These are phyloP conservation scores for Cydia pomonella DNA, from an alignment of 1,140 invertebrate genomes.

Conservation along the genomic window DNA sequence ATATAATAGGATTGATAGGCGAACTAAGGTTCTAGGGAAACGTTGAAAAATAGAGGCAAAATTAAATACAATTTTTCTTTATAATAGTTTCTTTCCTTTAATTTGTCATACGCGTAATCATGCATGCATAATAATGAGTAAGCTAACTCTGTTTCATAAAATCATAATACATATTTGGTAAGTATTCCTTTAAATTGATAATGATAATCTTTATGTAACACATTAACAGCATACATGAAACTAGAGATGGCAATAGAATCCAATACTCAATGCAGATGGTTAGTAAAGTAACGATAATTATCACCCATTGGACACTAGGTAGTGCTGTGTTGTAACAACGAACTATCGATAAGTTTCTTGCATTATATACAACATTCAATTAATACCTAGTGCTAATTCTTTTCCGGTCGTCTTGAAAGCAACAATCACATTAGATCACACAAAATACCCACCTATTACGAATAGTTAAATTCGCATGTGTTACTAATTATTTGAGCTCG, in stretches of 20 bases:
- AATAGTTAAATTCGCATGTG: not conserved
- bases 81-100: no score
- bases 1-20: no score
- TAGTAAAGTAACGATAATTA: not conserved
- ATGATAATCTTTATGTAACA: not conserved
- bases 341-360: not conserved
- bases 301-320: not conserved
- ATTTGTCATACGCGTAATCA: no score
- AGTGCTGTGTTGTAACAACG: not conserved
- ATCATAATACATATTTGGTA: no score
- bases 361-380: not conserved
- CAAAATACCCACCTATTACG: not conserved
- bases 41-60: no score
- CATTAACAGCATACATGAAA: not conserved
- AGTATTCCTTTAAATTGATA: not conserved
- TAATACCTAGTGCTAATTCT: no score
- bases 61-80: no score
- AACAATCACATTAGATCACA: not conserved
- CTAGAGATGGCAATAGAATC: not conserved
- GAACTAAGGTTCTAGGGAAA: no score
- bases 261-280: constrained; percentile 4
- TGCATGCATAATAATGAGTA: no score
- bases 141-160: no score
- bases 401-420: no score
- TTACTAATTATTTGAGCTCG: not conserved